These are phyloP conservation scores for Drosophila diplacantha DNA, from an alignment of 2,888 invertebrate genomes.

Conservation along the genomic window DNA sequence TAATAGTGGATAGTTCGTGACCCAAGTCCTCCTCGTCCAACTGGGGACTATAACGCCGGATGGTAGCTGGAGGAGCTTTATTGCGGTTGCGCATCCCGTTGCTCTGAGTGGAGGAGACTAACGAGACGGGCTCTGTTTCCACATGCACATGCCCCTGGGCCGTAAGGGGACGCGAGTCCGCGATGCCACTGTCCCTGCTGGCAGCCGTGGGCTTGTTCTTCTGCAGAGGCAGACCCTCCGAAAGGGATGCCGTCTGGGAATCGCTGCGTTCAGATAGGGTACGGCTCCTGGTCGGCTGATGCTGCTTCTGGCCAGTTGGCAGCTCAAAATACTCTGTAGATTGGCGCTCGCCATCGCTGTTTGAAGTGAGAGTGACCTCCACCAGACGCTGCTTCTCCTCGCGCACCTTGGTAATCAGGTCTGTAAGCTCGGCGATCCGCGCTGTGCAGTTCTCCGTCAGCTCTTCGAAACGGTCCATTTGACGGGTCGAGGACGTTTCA, in stretches of 20 bases:
- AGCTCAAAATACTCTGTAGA: constrained; percentile 77
- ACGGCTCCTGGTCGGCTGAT: constrained; percentile 25
- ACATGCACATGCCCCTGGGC: constrained; percentile 59
- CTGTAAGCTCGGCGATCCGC: constrained; percentile 80
- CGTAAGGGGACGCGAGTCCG: constrained; percentile 75
- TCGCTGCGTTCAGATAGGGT: constrained; percentile 55
- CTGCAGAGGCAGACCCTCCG: constrained; percentile 61
- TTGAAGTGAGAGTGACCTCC: constrained; percentile 76
- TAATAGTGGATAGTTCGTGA: constrained; percentile 84
- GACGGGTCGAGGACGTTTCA: constrained; percentile 17
- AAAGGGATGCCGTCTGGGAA: constrained; percentile 38
- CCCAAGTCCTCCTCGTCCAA: constrained; percentile 71
- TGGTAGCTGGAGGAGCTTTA: constrained; percentile 70
- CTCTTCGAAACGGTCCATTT: constrained; percentile 78
- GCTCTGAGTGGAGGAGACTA: constrained; percentile 51
- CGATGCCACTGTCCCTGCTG: constrained; percentile 77
- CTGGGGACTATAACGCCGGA: constrained; percentile 75
- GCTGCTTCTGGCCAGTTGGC: constrained; percentile 47
- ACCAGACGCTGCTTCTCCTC: constrained; percentile 79
- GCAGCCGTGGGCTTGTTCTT: constrained; percentile 71
- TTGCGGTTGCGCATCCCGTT: constrained; percentile 39
- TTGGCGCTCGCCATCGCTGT: constrained; percentile 72
- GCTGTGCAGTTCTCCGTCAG: constrained; percentile 80
- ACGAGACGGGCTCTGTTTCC: constrained; percentile 54
- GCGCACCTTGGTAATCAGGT: constrained; percentile 81